phyloP scores from a whole-genome alignment of 2,888 invertebrate genomes.

The Drosophila macrospina region DNA sequence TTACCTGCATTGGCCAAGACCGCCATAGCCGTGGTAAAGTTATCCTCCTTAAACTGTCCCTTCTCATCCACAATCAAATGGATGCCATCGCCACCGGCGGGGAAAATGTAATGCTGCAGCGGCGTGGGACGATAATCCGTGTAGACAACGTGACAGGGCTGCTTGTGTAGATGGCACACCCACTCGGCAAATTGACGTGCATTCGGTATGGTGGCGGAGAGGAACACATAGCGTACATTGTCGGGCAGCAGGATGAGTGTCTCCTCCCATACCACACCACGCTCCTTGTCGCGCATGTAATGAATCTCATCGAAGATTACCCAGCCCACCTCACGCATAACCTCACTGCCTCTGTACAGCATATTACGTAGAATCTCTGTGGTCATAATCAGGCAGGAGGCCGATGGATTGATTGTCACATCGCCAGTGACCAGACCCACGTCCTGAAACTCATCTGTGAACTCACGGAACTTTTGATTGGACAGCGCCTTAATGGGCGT shows the following conservation, averaged over 20 bases:
- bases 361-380: constrained; percentile 99
- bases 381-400: constrained; percentile 99
- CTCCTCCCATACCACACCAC: constrained; percentile 99
- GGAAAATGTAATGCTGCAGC: constrained; percentile 98
- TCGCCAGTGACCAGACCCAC: constrained; percentile 99
- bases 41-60: constrained; percentile 98
- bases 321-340: constrained; percentile 99
- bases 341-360: constrained; percentile 99
- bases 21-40: constrained; percentile 98
- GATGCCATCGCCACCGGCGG: constrained; percentile 97
- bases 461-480: constrained; percentile 99
- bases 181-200: constrained; percentile 98
- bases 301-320: constrained; percentile 99
- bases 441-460: constrained; percentile 98
- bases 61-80: constrained; percentile 98
- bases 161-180: constrained; percentile 97
- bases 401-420: constrained; percentile 99
- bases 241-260: constrained; percentile 98
- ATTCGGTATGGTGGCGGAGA: constrained; percentile 99
- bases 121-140: constrained; percentile 99
- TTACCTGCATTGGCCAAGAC: constrained; percentile 91
- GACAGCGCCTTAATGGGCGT: constrained; percentile 99
- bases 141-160: constrained; percentile 99
- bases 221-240: constrained; percentile 98
- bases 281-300: constrained; percentile 99